Base-by-base conservation (phyloP, 2,797 vertebrate genomes). In the Muraenolepis orangiensis region DNA sequence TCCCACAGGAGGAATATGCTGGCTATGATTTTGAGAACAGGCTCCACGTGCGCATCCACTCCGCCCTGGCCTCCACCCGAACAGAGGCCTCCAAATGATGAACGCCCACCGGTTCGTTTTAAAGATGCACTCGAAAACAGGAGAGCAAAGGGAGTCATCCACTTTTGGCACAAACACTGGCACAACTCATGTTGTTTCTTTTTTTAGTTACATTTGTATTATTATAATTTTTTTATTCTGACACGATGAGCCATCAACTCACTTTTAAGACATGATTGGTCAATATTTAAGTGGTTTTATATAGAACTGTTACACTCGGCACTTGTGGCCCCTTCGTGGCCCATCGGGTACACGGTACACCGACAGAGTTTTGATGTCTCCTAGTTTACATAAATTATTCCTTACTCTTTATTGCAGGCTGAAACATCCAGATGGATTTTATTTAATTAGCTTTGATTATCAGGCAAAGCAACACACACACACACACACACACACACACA, bases 11-110 rank as follows among this genome's bases (percentile, higher is more conserved):
- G 89, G 96, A 98, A 76, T 99, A 95, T 40, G 90, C 92, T 7
- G 98, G 97, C 82, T 99, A 99, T 75, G 97, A 99, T 90, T 99
- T 99, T 90, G 98, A 99, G 88, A 99, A 99, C 94, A 93, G 98
- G 89, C 91, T 99, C 88, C 98, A 98, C 10, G 97, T 99, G 69
- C 96, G 98, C 51, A 98, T 99, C 80, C 98, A 99, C 0, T 96
- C 98, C 6, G 98, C 98, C 31, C 93, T 98, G 69, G 97, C 97
- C 40, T 97, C 96, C 6, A 82, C 95, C 72, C 93, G 86, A 83
- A 94, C 97, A 72, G 89, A 95, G 75, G 94, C 95, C 74, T 95
- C 95, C 36, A 95, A 96, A 73, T 97, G 94, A 96, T 14, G 0
- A 16, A 28, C 57, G 70, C 76, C 4, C 31, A 3, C 30, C 2